Evolutionary conservation across 2,888 invertebrate species (phyloP).

Genomic region (Phengaris arion): DNA sequence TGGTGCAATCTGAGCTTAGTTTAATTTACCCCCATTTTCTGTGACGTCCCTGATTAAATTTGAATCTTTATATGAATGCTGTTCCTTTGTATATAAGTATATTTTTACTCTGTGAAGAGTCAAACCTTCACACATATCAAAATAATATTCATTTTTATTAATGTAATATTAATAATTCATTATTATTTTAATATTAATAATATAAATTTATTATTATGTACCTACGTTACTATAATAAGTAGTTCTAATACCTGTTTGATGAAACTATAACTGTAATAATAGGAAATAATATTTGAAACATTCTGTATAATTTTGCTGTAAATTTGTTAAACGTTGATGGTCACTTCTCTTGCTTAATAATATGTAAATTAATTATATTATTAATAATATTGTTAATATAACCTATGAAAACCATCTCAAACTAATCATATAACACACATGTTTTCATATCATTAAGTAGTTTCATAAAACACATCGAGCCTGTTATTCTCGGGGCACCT

Average conservation of each 20-base stretch:
- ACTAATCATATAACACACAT: conserved; percentile 6
- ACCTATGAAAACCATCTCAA: neutral
- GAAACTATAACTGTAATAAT: neutral
- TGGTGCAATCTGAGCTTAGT: too few relatives aligned
- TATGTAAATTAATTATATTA: neutral
- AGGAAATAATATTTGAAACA: neutral
- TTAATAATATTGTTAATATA: neutral
- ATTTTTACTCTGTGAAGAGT: too few relatives aligned
- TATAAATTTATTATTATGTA: too few relatives aligned
- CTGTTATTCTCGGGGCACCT: neutral
- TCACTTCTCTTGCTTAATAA: neutral
- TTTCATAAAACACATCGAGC: neutral
- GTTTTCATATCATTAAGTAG: conserved; percentile 13
- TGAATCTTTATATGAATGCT: too few relatives aligned
- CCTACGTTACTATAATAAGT: too few relatives aligned
- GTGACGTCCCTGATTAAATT: too few relatives aligned
- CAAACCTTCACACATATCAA: too few relatives aligned
- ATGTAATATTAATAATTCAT: too few relatives aligned
- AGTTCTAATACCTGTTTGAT: neutral
- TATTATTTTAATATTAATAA: too few relatives aligned
- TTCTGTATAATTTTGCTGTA: neutral
- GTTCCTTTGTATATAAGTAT: too few relatives aligned
- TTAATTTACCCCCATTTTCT: too few relatives aligned
- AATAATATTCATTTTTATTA: too few relatives aligned
- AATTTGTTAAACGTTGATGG: neutral